phyloP scores from a whole-genome alignment of 2,888 invertebrate species.

The Metallyticus violacea region DNA sequence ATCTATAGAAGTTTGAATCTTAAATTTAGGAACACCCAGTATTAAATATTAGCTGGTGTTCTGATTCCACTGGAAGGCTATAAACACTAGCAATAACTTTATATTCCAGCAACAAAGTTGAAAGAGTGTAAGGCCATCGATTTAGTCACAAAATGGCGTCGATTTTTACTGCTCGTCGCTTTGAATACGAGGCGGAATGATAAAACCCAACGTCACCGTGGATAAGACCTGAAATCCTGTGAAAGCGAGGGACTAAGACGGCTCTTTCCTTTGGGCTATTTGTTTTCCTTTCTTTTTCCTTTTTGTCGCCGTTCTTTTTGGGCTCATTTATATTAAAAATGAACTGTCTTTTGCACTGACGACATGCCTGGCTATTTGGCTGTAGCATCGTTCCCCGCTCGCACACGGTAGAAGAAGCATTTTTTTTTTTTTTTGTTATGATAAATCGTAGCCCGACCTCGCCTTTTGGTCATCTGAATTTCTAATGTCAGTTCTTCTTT shows the following conservation, averaged over 20 bases:
- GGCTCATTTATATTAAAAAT: constrained; percentile 32
- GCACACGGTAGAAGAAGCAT: background rate
- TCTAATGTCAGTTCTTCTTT: constrained; percentile 41
- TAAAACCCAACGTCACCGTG: background rate
- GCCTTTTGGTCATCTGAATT: constrained; percentile 48
- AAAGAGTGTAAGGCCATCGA: background rate
- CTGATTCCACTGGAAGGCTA: background rate
- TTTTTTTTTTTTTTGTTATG: constrained; percentile 20
- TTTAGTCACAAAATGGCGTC: background rate
- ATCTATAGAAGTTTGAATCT: too few species aligned
- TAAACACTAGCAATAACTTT: background rate
- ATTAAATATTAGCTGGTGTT: too few species aligned
- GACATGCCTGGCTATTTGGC: constrained; percentile 28
- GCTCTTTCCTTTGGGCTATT: background rate
- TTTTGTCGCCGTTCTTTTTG: constrained; percentile 22
- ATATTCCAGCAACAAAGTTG: background rate
- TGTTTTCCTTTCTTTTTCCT: constrained; percentile 18
- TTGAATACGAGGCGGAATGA: background rate
- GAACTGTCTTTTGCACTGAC: constrained; percentile 33
- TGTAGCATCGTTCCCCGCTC: background rate
- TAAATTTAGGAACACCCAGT: too few species aligned
- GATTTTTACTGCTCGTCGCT: background rate
- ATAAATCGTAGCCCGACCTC: constrained; percentile 36
- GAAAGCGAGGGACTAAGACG: background rate
- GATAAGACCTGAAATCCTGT: background rate